Percentiles rank a stretch among this genome's conserved stretches.
Conservation (phyloP, 2,888 invertebrate genomes). For the Melinaea menophilus region DNA sequence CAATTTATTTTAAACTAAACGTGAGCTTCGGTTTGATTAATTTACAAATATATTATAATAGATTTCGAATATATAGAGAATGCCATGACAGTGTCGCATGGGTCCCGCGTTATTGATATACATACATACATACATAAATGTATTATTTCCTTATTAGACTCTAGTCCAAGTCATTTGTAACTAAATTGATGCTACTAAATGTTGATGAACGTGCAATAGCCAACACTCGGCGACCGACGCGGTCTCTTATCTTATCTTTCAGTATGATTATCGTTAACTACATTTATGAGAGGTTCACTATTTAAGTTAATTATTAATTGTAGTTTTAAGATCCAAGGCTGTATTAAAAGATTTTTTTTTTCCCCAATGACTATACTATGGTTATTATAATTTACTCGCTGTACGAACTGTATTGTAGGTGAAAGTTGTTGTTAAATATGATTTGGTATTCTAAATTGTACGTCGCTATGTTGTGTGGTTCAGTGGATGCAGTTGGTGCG, state of each 20-base stretch:
- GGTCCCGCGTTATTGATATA: neutral
- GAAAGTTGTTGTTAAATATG: neutral
- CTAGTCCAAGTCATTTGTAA: slow-evolving; percentile 24
- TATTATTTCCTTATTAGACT: slow-evolving; percentile 4
- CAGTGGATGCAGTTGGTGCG: slow-evolving; percentile 22
- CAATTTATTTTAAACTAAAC: neutral
- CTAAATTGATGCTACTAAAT: slow-evolving; percentile 25
- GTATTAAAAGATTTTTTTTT: slow-evolving; percentile 61
- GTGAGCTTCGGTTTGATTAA: slow-evolving; percentile 8
- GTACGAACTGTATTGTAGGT: slow-evolving; percentile 21
- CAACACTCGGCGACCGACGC: slow-evolving; percentile 46
- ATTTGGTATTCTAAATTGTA: neutral
- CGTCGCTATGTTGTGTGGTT: neutral
- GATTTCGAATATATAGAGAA: slow-evolving; percentile 18
- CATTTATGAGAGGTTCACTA: slow-evolving; percentile 73
- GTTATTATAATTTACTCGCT: slow-evolving; percentile 12
- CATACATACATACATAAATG: neutral
- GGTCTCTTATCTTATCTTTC: slow-evolving; percentile 74
- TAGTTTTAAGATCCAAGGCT: slow-evolving; percentile 75
- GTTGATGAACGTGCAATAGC: slow-evolving; percentile 31
- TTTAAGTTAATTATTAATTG: slow-evolving; percentile 73
- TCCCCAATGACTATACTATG: slow-evolving; percentile 25
- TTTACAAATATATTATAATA: slow-evolving; percentile 1
- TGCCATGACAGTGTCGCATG: slow-evolving; percentile 21
- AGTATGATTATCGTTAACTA: slow-evolving; percentile 56